phyloP scores from a whole-genome alignment of 2,113 vertebrate genomes.

The Indicator maculatus region DNA sequence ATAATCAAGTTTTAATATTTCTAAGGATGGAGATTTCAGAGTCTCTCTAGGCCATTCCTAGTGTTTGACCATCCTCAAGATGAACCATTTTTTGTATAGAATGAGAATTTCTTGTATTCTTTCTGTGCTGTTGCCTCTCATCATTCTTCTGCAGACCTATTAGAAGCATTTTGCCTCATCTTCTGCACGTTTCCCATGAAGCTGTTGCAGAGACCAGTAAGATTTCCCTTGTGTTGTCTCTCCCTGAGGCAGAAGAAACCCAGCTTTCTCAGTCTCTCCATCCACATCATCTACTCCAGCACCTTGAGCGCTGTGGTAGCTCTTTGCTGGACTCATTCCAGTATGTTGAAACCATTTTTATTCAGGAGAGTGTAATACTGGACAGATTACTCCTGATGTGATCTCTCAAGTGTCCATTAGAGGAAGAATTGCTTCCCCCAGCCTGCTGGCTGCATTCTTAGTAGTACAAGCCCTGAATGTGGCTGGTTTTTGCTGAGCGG shows the following conservation, averaged over 20 bases:
- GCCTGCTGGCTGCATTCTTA: neutral
- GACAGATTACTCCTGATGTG: neutral
- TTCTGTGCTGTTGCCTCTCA: neutral
- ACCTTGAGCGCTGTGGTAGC: neutral
- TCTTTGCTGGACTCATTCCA: neutral
- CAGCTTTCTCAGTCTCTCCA: neutral
- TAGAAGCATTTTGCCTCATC: neutral
- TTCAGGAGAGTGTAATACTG: neutral
- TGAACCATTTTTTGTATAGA: rapidly evolving
- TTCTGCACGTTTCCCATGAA: neutral
- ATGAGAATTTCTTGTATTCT: neutral
- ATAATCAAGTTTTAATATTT: neutral
- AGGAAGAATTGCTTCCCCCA: neutral
- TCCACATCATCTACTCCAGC: neutral
- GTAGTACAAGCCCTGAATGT: neutral
- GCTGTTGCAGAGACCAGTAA: neutral
- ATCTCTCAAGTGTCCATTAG: neutral
- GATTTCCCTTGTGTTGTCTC: neutral
- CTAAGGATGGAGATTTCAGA: neutral
- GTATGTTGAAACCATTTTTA: neutral
- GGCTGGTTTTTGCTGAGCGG: neutral
- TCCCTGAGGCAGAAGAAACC: neutral
- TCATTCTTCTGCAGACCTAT: neutral
- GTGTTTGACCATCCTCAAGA: neutral
- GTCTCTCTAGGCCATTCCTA: neutral